A percentile compares a stretch with the other conserved stretches of the same genome.
phyloP scores from a whole-genome alignment of 2,797 vertebrate genomes.

The Silurus aristotelis region DNA sequence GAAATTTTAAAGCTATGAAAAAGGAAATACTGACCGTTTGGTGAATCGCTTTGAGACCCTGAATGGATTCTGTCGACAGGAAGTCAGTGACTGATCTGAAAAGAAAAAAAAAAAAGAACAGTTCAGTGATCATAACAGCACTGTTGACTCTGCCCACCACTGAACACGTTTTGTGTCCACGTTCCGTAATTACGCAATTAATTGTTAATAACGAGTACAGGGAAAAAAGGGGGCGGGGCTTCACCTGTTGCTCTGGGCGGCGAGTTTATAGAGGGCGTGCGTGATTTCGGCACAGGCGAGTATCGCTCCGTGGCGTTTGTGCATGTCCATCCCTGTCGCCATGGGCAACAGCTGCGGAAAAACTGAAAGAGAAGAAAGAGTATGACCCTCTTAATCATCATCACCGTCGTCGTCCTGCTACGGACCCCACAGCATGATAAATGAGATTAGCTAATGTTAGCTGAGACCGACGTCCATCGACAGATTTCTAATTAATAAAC shows the following conservation, averaged over 20 bases:
- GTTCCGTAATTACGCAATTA: background rate
- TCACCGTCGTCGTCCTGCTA: no score
- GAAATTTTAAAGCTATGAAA: no score
- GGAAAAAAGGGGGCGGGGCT: background rate
- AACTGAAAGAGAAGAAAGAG: slow-evolving; percentile 71
- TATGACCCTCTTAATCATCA: background rate
- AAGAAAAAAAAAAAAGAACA: background rate
- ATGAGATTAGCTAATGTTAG: no score
- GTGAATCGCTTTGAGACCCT: slow-evolving; percentile 85
- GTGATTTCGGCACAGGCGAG: slow-evolving; percentile 90
- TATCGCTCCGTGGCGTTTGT: slow-evolving; percentile 88
- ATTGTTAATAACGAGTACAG: background rate
- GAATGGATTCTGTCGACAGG: slow-evolving; percentile 75
- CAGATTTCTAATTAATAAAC: no score
- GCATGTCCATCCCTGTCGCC: slow-evolving; percentile 84
- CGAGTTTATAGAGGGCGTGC: slow-evolving; percentile 82
- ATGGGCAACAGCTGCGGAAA: slow-evolving; percentile 82
- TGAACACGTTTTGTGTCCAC: no score
- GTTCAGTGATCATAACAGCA: background rate
- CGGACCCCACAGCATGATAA: no score
- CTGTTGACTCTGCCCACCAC: no score
- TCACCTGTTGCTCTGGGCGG: slow-evolving; percentile 79
- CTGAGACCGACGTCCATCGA: no score
- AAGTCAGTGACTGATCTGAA: slow-evolving; percentile 75
- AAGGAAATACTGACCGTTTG: slow-evolving; percentile 73